Evolutionary conservation across 1,140 invertebrate genomes (phyloP).

Genomic region (Dendrolimus punctatus): DNA sequence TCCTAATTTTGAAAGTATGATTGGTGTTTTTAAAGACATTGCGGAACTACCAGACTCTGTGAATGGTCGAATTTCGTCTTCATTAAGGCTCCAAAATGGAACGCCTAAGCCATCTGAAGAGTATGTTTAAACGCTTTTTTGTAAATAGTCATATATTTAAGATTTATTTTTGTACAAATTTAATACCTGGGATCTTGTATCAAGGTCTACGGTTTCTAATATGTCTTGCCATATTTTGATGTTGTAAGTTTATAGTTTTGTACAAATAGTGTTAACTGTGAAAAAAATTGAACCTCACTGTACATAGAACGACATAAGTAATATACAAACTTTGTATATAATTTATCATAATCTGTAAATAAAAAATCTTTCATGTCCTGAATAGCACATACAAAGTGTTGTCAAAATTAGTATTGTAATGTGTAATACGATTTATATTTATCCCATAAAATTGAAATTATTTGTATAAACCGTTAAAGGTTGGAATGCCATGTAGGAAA

Average conservation of each 20-base stretch:
- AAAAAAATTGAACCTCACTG: constrained; percentile 39
- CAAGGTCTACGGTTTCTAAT: constrained; percentile 50
- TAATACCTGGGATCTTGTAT: constrained; percentile 67
- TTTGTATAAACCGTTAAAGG: no score
- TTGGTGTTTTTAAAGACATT: constrained; percentile 97
- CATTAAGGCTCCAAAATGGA: constrained; percentile 77
- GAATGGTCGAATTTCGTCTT: constrained; percentile 76
- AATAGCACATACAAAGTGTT: no score
- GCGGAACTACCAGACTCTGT: constrained; percentile 91
- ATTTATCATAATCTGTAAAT: no score
- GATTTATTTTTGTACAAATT: constrained; percentile 42
- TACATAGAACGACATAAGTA: constrained; percentile 33
- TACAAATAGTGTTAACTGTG: constrained; percentile 1
- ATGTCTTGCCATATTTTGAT: constrained; percentile 66
- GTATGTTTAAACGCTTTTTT: constrained; percentile 75
- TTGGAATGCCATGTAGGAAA: no score
- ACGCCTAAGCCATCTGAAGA: constrained; percentile 85
- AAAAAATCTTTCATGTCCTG: no score
- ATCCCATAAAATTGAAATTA: no score
- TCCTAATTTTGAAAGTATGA: constrained; percentile 94
- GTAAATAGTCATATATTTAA: constrained; percentile 37
- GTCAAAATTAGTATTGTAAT: no score
- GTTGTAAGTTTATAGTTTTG: constrained; percentile 12
- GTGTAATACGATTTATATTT: no score
- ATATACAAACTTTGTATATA: no score